A percentile compares a stretch with the other conserved stretches of the same genome.
These are phyloP conservation scores for Acanthosoma haemorrhoidale DNA, from an alignment of 2,888 invertebrate genomes.

Conservation along the genomic window DNA sequence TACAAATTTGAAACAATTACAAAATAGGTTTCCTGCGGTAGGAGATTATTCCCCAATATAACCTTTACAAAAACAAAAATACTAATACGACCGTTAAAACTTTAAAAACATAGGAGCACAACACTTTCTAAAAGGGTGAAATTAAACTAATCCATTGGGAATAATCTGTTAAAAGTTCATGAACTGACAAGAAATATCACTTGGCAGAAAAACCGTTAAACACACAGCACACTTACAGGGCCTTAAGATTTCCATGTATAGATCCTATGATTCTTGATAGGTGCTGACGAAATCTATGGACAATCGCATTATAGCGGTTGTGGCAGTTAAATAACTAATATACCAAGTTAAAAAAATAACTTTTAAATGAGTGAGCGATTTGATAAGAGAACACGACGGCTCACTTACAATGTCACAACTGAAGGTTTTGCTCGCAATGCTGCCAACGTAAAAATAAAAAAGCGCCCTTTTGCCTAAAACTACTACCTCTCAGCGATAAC, in stretches of 20 bases:
- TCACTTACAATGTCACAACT: slow-evolving; percentile 26
- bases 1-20: background rate
- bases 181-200: background rate
- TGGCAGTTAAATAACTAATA: background rate
- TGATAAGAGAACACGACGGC: background rate
- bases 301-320: slow-evolving; percentile 17
- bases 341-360: background rate
- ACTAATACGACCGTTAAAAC: background rate
- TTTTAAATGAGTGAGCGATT: background rate
- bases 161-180: too few relatives aligned
- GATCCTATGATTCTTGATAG: slow-evolving; percentile 2
- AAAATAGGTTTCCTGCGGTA: background rate
- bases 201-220: slow-evolving; percentile 8
- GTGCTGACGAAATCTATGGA: slow-evolving; percentile 7
- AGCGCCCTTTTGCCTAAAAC: background rate
- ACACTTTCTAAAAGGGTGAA: background rate
- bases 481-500: too few relatives aligned
- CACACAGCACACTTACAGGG: slow-evolving; percentile 31
- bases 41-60: background rate
- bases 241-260: slow-evolving; percentile 40
- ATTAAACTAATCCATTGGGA: background rate
- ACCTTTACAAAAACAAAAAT: background rate
- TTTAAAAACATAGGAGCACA: background rate
- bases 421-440: slow-evolving; percentile 27
- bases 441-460: slow-evolving; percentile 10